Conservation (phyloP, 2,797 vertebrate species). For the Pangasius larnaudii region DNA sequence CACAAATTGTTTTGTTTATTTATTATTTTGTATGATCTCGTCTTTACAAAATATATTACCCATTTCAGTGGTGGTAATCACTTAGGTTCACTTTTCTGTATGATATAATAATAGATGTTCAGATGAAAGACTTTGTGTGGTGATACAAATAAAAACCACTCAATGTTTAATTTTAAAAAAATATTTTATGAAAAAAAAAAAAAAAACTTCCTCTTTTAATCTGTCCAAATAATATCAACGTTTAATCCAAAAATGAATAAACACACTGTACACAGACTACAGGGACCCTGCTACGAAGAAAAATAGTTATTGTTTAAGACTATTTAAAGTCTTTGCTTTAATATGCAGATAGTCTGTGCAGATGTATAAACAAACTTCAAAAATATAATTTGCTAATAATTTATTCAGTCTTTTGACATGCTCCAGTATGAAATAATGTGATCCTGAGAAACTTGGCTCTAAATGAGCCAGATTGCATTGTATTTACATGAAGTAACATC, state of each 20-base stretch:
- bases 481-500: constrained; percentile 1
- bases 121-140: neutral
- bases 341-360: neutral
- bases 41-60: neutral
- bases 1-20: neutral
- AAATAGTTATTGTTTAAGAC: neutral
- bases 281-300: neutral
- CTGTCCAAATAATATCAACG: too few species aligned
- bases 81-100: neutral
- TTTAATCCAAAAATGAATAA: neutral
- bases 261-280: neutral
- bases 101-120: neutral
- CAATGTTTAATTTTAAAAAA: neutral
- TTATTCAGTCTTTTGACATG: neutral
- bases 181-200: neutral
- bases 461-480: neutral
- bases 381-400: constrained; percentile 10
- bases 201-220: neutral
- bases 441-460: neutral
- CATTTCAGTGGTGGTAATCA: neutral
- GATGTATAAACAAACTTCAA: neutral
- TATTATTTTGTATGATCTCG: neutral
- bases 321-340: neutral
- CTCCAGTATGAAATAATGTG: neutral
- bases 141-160: neutral